Conservation (phyloP, 1,140 invertebrate genomes). For the Lutraria rhynchaena region DNA sequence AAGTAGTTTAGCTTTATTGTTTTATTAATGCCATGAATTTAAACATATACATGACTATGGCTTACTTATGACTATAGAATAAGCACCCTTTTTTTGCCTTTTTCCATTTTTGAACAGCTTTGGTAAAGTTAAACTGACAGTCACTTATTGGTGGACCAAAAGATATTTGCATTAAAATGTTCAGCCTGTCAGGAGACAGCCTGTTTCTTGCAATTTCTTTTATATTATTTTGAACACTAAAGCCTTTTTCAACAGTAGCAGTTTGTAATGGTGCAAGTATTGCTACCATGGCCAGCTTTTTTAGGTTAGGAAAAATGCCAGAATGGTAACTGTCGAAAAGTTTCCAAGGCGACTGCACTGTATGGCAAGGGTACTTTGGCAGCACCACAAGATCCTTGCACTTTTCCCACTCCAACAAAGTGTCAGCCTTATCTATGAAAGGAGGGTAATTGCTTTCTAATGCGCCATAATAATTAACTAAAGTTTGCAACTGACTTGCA, state of each 20-base stretch:
- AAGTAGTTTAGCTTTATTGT: too few relatives aligned
- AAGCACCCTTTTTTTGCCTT: too few relatives aligned
- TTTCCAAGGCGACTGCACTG: conserved; percentile 15
- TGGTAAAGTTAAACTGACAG: not conserved
- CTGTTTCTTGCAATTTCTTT: conserved; percentile 1
- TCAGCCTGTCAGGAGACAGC: conserved; percentile 1
- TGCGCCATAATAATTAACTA: not conserved
- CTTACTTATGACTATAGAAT: too few relatives aligned
- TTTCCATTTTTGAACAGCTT: too few relatives aligned
- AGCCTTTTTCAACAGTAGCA: not conserved
- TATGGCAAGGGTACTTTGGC: conserved; percentile 28
- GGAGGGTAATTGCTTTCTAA: not conserved
- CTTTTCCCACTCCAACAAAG: conserved; percentile 23
- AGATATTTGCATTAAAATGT: conserved; percentile 15
- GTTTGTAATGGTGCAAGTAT: not conserved
- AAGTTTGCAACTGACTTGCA: not conserved
- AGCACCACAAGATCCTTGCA: conserved; percentile 28
- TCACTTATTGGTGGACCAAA: not conserved
- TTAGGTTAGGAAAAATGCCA: conserved; percentile 17
- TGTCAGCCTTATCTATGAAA: conserved; percentile 18
- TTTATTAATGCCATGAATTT: too few relatives aligned
- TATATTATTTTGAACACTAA: conserved; percentile 11
- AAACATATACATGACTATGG: too few relatives aligned
- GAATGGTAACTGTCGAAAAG: not conserved
- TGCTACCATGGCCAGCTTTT: conserved; percentile 19